Base-by-base conservation (phyloP, 2,113 vertebrate genomes). In the Myrmecophaga tridactyla region DNA sequence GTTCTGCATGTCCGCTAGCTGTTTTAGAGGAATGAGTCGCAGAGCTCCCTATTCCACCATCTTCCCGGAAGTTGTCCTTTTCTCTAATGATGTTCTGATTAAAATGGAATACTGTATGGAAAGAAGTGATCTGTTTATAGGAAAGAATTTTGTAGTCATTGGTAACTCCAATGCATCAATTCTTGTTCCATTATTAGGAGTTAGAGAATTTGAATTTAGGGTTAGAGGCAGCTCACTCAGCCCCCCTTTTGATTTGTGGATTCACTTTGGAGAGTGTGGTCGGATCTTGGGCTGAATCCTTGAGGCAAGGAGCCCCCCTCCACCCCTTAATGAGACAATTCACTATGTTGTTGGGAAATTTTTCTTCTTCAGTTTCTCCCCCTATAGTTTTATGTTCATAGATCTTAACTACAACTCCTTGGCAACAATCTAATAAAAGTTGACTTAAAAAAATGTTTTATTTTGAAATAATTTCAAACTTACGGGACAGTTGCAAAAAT, bases 101-200 rank as follows among this genome's bases (percentile, higher is more conserved):
- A 63, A 90, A 76, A n/a, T 92, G 69, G 39, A 92, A 63, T 43
- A n/a, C 90, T 46, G 17, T 88, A 70, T 7, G 76, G 65, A 87
- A 90, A 78, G n/a, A 95, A 93, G 18, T 18, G 6, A 69, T 89
- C 62, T 80, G 34, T 65, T 90, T 43, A 83, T 46, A 15, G 43
- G 67, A 94, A 89, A 77, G 4, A 88, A 75, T 87, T 73, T 34
- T 36, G 39, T 53, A 72, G 85, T 83, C 87, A 20, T 93, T 96
- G 36, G 7, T 63, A 65, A 84, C 69, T 67, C 62, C 90, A 90
- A 3, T 56, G 14, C 34, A 65, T 92, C 69, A 62, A 21, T 95
- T 92, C 62, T 92, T 18, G 65, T 86, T 90, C 34, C 75, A 82
- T 77, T 94, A 43, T 39, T 78, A 69, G 18, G 63, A 91, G 23